Conservation (phyloP, 2,888 invertebrate genomes). For the Lepidonotus clava region DNA sequence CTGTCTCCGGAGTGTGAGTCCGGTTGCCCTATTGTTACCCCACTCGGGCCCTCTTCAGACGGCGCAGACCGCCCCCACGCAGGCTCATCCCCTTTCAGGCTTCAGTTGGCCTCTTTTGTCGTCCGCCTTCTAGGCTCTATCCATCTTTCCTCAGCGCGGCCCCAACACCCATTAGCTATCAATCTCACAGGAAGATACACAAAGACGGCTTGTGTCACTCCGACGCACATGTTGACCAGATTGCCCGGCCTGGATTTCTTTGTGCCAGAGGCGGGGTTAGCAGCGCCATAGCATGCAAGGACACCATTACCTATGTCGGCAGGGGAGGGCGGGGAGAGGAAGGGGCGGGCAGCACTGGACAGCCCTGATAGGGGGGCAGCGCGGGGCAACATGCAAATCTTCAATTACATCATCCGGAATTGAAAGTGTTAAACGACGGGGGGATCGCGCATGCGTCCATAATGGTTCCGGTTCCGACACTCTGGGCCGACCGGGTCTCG, state of each 20-base stretch:
- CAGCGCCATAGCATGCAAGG: background rate
- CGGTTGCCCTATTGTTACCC: background rate
- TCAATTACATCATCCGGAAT: conserved; percentile 48
- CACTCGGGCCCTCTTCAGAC: no score
- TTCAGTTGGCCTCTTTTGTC: background rate
- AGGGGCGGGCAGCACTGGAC: background rate
- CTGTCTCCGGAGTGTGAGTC: no score
- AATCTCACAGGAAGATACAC: conserved; percentile 28
- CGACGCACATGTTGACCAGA: conserved; percentile 34
- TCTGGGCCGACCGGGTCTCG: no score
- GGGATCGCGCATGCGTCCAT: conserved; percentile 10
- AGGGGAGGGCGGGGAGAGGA: background rate
- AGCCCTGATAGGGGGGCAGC: background rate
- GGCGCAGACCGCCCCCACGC: background rate
- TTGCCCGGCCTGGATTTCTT: conserved; percentile 28
- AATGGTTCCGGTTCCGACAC: conserved; percentile 37
- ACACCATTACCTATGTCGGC: conserved; percentile 26
- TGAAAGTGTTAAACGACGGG: conserved; percentile 31
- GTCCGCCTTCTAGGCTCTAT: background rate
- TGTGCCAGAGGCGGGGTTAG: conserved; percentile 1
- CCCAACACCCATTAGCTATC: conserved; percentile 47
- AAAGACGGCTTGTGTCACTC: conserved; percentile 36
- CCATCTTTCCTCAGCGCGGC: conserved; percentile 4
- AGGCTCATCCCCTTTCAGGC: background rate
- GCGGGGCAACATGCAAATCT: conserved; percentile 27